phyloP scores from a whole-genome alignment of 2,797 vertebrate species.

The Fundulus diaphanus region DNA sequence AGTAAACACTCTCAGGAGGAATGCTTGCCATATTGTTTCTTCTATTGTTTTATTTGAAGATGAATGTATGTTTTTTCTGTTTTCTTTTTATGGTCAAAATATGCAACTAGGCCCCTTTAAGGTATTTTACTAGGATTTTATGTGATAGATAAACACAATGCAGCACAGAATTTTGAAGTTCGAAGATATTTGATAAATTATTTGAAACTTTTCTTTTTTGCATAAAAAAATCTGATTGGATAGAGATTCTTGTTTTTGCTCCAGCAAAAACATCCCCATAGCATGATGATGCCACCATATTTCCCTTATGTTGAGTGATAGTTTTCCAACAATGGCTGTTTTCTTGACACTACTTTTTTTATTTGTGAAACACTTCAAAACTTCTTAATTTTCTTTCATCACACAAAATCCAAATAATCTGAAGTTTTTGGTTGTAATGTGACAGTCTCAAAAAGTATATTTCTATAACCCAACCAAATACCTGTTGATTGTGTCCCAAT shows the following conservation, averaged over 20 bases:
- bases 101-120: too few species aligned
- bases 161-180: background rate
- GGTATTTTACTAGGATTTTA: background rate
- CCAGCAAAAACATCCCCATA: background rate
- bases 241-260: background rate
- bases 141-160: background rate
- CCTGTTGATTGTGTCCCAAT: constrained; percentile 30
- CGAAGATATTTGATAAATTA: background rate
- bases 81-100: too few species aligned
- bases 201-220: background rate
- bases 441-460: constrained; percentile 15
- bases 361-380: background rate
- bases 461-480: constrained; percentile 28
- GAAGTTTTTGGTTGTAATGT: background rate
- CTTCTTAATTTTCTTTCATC: background rate
- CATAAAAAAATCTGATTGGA: background rate
- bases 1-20: too few species aligned
- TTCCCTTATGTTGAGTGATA: background rate
- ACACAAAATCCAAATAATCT: background rate
- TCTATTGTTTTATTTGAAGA: too few species aligned
- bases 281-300: background rate
- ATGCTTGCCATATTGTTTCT: too few species aligned
- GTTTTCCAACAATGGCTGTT: background rate
- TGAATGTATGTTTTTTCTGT: too few species aligned
- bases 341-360: background rate